A percentile compares a stretch with the other conserved stretches of the same genome.
Conservation (phyloP, 2,888 invertebrate species). For the Anaspis maculata region DNA sequence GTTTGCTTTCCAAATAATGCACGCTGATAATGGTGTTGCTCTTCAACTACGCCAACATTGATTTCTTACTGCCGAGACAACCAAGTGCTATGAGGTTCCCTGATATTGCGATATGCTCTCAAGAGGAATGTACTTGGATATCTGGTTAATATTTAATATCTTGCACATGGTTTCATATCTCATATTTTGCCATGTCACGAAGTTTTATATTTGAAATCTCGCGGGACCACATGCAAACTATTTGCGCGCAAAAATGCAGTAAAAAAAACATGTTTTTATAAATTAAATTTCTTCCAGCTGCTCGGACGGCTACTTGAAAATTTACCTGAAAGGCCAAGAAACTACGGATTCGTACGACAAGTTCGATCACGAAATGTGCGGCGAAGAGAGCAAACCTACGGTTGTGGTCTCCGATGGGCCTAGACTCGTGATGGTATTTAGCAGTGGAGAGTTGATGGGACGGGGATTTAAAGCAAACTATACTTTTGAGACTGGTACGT, state of each 20-base stretch:
- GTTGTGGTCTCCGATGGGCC: constrained; percentile 85
- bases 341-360: constrained; percentile 88
- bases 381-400: constrained; percentile 66
- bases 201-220: constrained; percentile 10
- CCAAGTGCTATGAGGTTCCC: no score
- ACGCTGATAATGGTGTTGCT: no score
- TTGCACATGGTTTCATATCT: constrained; percentile 2
- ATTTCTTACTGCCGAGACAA: no score
- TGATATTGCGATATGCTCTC: no score
- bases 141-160: constrained; percentile 14
- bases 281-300: constrained; percentile 49
- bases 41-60: no score
- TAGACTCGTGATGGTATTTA: constrained; percentile 88
- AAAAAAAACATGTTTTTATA: no score
- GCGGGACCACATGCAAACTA: no score
- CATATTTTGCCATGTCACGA: constrained; percentile 9
- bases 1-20: no score
- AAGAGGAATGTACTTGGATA: constrained; percentile 11
- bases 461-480: constrained; percentile 86
- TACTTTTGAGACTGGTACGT: constrained; percentile 70
- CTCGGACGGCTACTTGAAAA: constrained; percentile 82
- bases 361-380: constrained; percentile 89
- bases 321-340: constrained; percentile 88
- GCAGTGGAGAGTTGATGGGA: constrained; percentile 85
- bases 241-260: no score